phyloP scores from a whole-genome alignment of 2,888 invertebrate species.

The Hydropsyche betteni region DNA sequence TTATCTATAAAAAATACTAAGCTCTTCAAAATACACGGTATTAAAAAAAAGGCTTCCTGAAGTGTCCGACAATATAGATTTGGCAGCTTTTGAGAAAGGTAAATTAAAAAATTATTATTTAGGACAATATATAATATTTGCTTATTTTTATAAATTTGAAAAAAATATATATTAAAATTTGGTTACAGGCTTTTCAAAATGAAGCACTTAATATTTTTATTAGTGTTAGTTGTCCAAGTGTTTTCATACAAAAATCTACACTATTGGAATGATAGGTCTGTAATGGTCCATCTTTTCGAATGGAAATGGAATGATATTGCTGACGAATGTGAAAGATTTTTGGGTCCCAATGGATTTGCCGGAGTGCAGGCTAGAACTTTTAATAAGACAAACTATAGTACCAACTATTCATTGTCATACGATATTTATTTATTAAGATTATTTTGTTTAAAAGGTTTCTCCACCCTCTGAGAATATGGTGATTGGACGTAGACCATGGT shows the following conservation, averaged over 20 bases:
- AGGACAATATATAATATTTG: too few species aligned
- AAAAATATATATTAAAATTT: too few species aligned
- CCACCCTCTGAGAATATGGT: slow-evolving; percentile 76
- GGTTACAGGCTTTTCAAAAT: neutral
- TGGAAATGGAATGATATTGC: slow-evolving; percentile 81
- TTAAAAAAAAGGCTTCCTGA: too few species aligned
- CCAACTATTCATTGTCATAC: neutral
- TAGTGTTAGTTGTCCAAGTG: neutral
- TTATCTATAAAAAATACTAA: too few species aligned
- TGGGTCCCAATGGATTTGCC: slow-evolving; percentile 76
- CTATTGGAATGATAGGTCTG: slow-evolving; percentile 65
- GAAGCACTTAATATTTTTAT: neutral
- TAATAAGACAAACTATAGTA: neutral
- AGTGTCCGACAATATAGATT: too few species aligned
- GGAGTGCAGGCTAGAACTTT: slow-evolving; percentile 70
- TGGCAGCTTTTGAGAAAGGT: too few species aligned
- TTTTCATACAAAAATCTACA: slow-evolving; percentile 55
- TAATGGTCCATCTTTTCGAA: slow-evolving; percentile 79
- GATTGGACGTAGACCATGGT: slow-evolving; percentile 80
- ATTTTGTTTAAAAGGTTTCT: slow-evolving; percentile 66
- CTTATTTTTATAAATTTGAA: too few species aligned
- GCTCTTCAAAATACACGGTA: too few species aligned
- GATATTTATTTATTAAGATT: neutral
- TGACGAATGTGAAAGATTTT: slow-evolving; percentile 78
- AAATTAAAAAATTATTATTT: too few species aligned